These are phyloP conservation scores for Parochlus steinenii DNA, from an alignment of 2,888 invertebrate species.

Conservation along the genomic window DNA sequence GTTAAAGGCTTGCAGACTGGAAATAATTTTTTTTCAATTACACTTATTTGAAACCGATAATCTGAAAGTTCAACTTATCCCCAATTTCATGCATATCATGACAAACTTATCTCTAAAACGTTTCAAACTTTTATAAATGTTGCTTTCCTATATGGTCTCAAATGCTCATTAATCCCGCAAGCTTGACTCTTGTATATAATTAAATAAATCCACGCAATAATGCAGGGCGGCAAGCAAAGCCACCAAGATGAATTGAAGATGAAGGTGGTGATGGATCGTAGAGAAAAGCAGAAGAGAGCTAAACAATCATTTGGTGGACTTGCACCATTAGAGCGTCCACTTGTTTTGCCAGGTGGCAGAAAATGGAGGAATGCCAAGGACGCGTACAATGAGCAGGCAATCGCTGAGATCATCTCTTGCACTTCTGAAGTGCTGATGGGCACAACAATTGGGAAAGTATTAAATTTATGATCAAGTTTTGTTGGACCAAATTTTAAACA, in stretches of 20 bases:
- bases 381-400: conserved; percentile 76
- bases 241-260: conserved; percentile 14
- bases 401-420: conserved; percentile 66
- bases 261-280: conserved; percentile 12
- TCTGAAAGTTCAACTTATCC: too few relatives aligned
- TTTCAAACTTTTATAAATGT: too few relatives aligned
- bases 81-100: too few relatives aligned
- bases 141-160: too few relatives aligned
- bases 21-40: too few relatives aligned
- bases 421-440: conserved; percentile 78
- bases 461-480: too few relatives aligned
- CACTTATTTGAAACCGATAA: too few relatives aligned
- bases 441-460: conserved; percentile 62
- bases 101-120: too few relatives aligned
- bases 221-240: conserved; percentile 14
- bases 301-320: conserved; percentile 37
- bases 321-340: conserved; percentile 48
- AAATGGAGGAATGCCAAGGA: conserved; percentile 70
- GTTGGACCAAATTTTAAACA: not conserved
- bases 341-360: conserved; percentile 61
- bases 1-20: too few relatives aligned
- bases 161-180: too few relatives aligned
- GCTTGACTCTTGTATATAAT: too few relatives aligned
- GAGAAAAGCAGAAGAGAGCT: conserved; percentile 15
- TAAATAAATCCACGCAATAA: too few relatives aligned